Evolutionary conservation across 2,113 vertebrate species (phyloP).

Genomic region (Sakesphorus luctuosus): DNA sequence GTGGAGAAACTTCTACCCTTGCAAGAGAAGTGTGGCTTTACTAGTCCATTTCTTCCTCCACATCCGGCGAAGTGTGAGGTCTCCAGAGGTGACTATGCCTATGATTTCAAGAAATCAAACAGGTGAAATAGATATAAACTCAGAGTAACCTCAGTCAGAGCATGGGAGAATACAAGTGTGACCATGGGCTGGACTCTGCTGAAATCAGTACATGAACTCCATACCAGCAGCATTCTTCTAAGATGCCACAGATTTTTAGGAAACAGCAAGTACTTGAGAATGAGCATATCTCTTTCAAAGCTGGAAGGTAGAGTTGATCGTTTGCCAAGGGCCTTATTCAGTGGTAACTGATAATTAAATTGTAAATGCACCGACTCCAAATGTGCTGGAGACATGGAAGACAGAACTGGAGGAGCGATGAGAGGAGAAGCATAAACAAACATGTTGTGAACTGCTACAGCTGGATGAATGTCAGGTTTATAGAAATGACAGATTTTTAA

Average conservation of each 20-base stretch:
- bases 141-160: not conserved
- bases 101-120: not conserved
- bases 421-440: not conserved
- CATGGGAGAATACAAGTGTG: not conserved
- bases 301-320: not conserved
- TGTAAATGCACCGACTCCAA: accelerated
- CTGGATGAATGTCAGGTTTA: not conserved
- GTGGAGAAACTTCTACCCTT: not conserved
- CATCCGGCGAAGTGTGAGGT: not conserved
- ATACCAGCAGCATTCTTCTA: not conserved
- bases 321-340: not conserved
- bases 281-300: not conserved
- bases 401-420: accelerated
- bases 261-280: not conserved
- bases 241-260: not conserved
- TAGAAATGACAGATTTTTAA: not conserved
- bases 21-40: not conserved
- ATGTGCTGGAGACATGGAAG: accelerated
- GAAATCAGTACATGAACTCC: accelerated
- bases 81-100: not conserved
- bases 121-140: not conserved
- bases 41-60: not conserved
- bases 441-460: accelerated
- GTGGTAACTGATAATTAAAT: not conserved
- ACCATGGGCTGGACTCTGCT: not conserved